Base-by-base conservation (phyloP, 2,113 vertebrate genomes). In the Procapra przewalskii region DNA sequence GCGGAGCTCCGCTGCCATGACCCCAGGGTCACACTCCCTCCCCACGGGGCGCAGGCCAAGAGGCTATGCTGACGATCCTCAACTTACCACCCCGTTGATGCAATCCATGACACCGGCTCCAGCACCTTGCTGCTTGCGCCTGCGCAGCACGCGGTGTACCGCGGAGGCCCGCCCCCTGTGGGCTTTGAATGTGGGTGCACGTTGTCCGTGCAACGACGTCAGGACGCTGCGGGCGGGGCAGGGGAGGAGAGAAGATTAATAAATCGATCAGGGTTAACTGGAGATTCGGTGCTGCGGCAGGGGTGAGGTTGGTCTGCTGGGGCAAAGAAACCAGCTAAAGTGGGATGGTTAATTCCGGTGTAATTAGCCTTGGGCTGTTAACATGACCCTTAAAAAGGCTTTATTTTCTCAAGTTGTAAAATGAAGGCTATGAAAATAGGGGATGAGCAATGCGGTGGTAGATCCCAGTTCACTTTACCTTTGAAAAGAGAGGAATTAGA, bases 81-180 rank as follows among this genome's bases (percentile, higher is more conserved):
- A 99, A 99, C 99, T 99, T 98, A 99, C 99, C 99, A 99, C 98
- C 0, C 89, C 91, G 92, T 88, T 98, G 1, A 23, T 16, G 36
- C 89, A 82, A 23, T 99, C 98, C 99, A 99, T 99, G 45, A 23
- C 75, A 0, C 16, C 87, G 0, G 43, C n/a, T n/a, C 36, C 36
- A 0, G 77, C 4, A 15, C 36, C 55, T 6, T 0, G 12, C 57
- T 21, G n/a, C 33, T 36, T 5, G 54, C 57, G 80, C 94, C 93
- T 85, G 90, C 81, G 77, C 91, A 17, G 90, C 91, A 59, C 57
- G 31, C 17, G 9, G 2, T 0, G 16, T 21, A 0, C 19, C 0
- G 0, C 19, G 0, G 1, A 36, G 29, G n/a, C 1, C 16, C 6
- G 6, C 86, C 4, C 2, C 6, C 16, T 0, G 29, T 3, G 17